These are phyloP conservation scores for Galeopsomyia nigrocyanea DNA, from an alignment of 2,888 invertebrate genomes.

Conservation along the genomic window DNA sequence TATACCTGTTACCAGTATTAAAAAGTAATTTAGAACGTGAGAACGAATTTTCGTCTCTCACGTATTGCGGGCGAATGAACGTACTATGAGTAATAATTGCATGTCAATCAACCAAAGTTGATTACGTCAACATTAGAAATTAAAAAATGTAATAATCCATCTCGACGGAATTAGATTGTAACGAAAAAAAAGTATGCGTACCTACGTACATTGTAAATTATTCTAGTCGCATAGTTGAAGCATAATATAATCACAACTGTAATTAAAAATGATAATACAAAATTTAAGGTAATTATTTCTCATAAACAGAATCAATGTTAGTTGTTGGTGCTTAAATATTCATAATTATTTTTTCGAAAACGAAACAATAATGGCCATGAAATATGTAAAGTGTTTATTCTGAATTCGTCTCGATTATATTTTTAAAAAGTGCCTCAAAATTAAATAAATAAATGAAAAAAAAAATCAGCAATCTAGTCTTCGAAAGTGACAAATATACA, in stretches of 20 bases:
- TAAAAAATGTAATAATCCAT: slow-evolving; percentile 5
- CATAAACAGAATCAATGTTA: too few species aligned
- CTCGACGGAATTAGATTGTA: slow-evolving; percentile 27
- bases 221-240: too few species aligned
- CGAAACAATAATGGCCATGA: background rate
- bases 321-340: background rate
- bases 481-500: slow-evolving; percentile 40
- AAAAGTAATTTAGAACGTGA: slow-evolving; percentile 11
- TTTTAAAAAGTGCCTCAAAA: slow-evolving; percentile 46
- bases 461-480: slow-evolving; percentile 43
- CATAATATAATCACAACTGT: too few species aligned
- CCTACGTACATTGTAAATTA: slow-evolving; percentile 3
- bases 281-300: too few species aligned
- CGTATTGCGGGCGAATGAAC: background rate
- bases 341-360: background rate
- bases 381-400: background rate
- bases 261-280: too few species aligned
- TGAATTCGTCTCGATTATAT: slow-evolving; percentile 18
- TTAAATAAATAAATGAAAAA: slow-evolving; percentile 20
- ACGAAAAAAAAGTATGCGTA: slow-evolving; percentile 18
- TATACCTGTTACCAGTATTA: slow-evolving; percentile 58
- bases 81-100: slow-evolving; percentile 4
- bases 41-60: slow-evolving; percentile 21
- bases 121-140: slow-evolving; percentile 16
- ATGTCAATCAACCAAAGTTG: background rate